Base-by-base conservation (phyloP, 2,888 invertebrate species). In the Eumerus sabulonum region DNA sequence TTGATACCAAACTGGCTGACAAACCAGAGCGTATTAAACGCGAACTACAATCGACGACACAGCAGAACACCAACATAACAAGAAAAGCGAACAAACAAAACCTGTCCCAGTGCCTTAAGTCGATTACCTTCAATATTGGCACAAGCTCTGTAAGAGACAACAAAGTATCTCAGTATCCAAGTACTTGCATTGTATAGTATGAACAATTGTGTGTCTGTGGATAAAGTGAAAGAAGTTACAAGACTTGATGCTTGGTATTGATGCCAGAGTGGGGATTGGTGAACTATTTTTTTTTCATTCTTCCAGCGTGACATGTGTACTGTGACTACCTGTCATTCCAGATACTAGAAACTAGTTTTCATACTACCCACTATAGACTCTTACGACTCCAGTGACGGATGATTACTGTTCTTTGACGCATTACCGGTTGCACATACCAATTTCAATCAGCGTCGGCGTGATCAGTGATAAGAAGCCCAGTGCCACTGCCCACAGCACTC, bases 91-190 rank as follows among this genome's bases (percentile, higher is more conserved):
- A 7, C 27, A 59, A 72, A 48, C 59, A 57, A 73, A 62, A 73
- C 67, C 73, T 74, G 73, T 74, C 63, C 51, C 48, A 68, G 68
- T 74, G 45, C 74, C 54, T 60, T 59, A 56, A 59, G 79, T 76
- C 71, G 76, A 70, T 71, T 81, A 76, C 81, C 76, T 74, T 81
- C 76, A 70, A 66, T 71, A 76, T 81, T 76, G 81, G 70, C 81
- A 66, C 71, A 76, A 63, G 67, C 47, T 19, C 27, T 62, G 45
- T 50, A 36, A 50, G 51, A 51, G n/a, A n/a, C n/a, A n/a, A n/a
- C n/a, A n/a, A n/a, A n/a, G n/a, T n/a, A n/a, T n/a, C n/a, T n/a
- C n/a, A n/a, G n/a, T 27, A 27, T 27, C 27, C 27, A 7, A 27
- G 27, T 27, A 27, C 27, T 27, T 27, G 27, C 27, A 27, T 27